Base-by-base conservation (phyloP, 1,140 invertebrate species). In the Helicorthomorpha holstii region DNA sequence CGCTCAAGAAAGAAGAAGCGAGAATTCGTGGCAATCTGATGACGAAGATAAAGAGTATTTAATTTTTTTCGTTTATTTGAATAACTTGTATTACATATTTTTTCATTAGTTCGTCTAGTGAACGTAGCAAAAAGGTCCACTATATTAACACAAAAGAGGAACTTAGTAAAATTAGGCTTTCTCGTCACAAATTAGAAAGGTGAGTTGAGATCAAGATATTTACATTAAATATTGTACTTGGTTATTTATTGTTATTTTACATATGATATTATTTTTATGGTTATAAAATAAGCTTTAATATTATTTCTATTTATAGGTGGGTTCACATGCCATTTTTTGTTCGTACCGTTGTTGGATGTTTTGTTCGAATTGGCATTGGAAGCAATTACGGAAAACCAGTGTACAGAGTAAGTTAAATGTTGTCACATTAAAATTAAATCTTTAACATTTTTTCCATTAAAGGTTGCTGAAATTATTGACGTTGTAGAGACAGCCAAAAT, bases 281-380 rank as follows among this genome's bases (percentile, higher is more conserved):
- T 7, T 34, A 16, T 34, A 7, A 34, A 34, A 34, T 34, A 16
- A 7, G 52, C 14, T 56, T 56, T 21, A 49, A 51, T 56, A 12
- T 57, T 50, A 27, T n/a, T n/a, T n/a, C n/a, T 51, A 57, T 57
- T 61, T 55, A 45, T 58, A 74, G 83, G 58, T 90, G 95, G 67
- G 87, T 97, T 19, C 92, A 98, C 71, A 73, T 95, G 57, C 95
- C 95, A 16, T 95, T 95, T 66, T 98, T 99, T 62, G 79, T 81
- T 56, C 75, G 82, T 44, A 83, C 91, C 2, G 88, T 88, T 1
- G 76, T 77, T 55, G 93, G 93, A 25, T 96, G 90, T 67, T 98
- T 89, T 71, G 94, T 98, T 0, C 74, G 91, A 24, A 89, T 99
- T 63, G 90, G 91, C 23, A 97, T 98, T 60, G 95, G 94, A 0